Evolutionary conservation across 2,113 vertebrate genomes (phyloP).

Genomic region (Lophochroa leadbeateri): DNA sequence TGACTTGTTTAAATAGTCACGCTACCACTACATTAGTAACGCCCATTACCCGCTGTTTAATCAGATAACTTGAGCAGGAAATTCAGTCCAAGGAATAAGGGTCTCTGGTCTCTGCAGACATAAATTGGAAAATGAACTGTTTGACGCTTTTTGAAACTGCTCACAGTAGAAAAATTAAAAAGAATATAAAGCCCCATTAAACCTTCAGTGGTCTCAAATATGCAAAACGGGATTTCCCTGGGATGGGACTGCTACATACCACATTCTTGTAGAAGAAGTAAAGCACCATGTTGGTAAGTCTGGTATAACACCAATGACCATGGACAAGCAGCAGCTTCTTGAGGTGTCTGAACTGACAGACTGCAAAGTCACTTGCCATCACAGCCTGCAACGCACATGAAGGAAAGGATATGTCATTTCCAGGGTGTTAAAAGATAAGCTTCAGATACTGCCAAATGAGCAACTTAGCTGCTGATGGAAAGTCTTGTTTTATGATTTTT

Average conservation of each 20-base stretch:
- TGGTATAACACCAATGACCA: constrained; percentile 82
- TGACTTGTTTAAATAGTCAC: constrained; percentile 5
- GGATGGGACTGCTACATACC: constrained; percentile 67
- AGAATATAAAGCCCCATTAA: neutral
- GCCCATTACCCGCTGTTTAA: constrained; percentile 6
- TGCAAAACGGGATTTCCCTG: neutral
- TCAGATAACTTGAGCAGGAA: constrained; percentile 29
- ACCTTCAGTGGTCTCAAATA: neutral
- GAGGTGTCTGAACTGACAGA: constrained; percentile 82
- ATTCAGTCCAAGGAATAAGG: neutral
- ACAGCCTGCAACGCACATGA: constrained; percentile 65
- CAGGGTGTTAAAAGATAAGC: neutral
- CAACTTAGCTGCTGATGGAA: neutral
- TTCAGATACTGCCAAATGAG: neutral
- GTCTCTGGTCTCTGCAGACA: neutral
- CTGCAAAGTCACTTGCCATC: constrained; percentile 86
- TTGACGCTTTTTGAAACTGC: neutral
- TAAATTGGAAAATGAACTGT: neutral
- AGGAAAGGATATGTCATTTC: neutral
- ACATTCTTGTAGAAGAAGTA: constrained; percentile 88
- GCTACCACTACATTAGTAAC: neutral
- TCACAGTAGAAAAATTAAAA: neutral
- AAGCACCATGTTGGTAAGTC: constrained; percentile 82
- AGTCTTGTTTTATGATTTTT: neutral
- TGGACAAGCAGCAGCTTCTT: constrained; percentile 82